phyloP scores from a whole-genome alignment of 2,797 vertebrate genomes.

The Chelon auratus region DNA sequence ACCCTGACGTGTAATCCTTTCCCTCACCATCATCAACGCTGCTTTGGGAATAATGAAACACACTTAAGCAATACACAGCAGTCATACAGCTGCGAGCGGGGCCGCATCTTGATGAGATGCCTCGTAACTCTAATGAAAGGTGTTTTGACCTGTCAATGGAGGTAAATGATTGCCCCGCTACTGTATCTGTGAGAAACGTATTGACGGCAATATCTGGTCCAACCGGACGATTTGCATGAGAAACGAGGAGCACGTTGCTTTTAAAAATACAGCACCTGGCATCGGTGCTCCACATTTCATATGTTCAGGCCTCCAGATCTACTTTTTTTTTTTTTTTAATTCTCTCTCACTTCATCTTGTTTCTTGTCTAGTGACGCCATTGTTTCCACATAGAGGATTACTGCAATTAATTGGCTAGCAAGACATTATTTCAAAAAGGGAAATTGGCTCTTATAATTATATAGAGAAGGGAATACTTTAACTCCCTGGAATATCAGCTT shows the following conservation, averaged over 20 bases:
- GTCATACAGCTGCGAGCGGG: constrained; percentile 71
- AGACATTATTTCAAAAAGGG: constrained; percentile 85
- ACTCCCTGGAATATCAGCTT: constrained; percentile 85
- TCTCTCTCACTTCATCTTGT: constrained; percentile 51
- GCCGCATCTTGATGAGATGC: constrained; percentile 79
- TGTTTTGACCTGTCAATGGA: constrained; percentile 76
- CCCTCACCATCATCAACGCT: constrained; percentile 80
- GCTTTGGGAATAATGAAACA: constrained; percentile 85
- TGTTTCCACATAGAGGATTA: constrained; percentile 81
- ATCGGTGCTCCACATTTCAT: constrained; percentile 47
- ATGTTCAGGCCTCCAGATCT: constrained; percentile 28
- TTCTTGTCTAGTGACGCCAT: constrained; percentile 57
- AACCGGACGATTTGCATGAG: constrained; percentile 63
- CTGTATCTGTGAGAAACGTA: constrained; percentile 72
- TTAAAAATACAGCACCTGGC: constrained; percentile 53
- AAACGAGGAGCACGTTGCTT: constrained; percentile 49
- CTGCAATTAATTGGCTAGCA: constrained; percentile 83
- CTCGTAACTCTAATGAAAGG: constrained; percentile 77
- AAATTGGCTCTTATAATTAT: constrained; percentile 87
- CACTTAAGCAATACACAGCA: constrained; percentile 83
- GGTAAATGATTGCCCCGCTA: constrained; percentile 72
- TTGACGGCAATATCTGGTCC: constrained; percentile 68
- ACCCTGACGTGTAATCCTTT: constrained; percentile 86
- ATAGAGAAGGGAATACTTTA: constrained; percentile 84
- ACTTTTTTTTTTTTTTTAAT: constrained; percentile 27